phyloP scores from a whole-genome alignment of 2,797 vertebrate species.

The Acipenser transmontanus region DNA sequence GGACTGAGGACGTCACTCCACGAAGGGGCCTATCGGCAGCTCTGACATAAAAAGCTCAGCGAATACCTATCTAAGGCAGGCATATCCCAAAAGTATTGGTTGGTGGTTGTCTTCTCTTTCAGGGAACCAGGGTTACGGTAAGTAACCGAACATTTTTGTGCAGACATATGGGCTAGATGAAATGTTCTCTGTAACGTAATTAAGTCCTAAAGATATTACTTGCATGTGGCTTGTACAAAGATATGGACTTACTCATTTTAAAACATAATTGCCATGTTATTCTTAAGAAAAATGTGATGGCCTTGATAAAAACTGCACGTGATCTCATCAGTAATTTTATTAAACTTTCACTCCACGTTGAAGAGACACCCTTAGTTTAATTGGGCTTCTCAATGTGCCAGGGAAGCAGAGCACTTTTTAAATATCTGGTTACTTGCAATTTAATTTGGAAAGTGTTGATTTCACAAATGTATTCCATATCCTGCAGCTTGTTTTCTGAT shows the following conservation, averaged over 20 bases:
- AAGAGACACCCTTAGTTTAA: slow-evolving; percentile 33
- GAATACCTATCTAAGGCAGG: too few relatives aligned
- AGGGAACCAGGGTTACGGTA: too few relatives aligned
- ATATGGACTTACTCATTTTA: slow-evolving; percentile 20
- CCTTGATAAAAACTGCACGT: slow-evolving; percentile 22
- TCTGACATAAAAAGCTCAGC: too few relatives aligned
- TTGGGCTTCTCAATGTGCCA: slow-evolving; percentile 38
- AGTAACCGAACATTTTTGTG: too few relatives aligned
- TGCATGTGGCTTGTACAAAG: background rate
- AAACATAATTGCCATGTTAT: slow-evolving; percentile 49
- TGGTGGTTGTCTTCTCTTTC: too few relatives aligned
- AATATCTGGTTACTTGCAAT: slow-evolving; percentile 22
- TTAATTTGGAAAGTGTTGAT: slow-evolving; percentile 20
- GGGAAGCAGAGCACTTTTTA: slow-evolving; percentile 10
- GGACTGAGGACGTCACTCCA: too few relatives aligned
- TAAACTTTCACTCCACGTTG: slow-evolving; percentile 37
- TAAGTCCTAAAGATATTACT: too few relatives aligned
- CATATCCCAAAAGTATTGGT: too few relatives aligned
- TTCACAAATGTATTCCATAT: slow-evolving; percentile 15
- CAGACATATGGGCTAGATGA: too few relatives aligned
- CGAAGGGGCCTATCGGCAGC: too few relatives aligned
- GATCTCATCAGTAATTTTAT: slow-evolving; percentile 43
- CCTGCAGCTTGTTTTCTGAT: slow-evolving; percentile 27
- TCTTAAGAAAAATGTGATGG: slow-evolving; percentile 26
- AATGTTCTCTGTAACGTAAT: too few relatives aligned